Conservation (phyloP, 37 sponge, comb jelly and placozoan species). For the Beroe ovata region DNA sequence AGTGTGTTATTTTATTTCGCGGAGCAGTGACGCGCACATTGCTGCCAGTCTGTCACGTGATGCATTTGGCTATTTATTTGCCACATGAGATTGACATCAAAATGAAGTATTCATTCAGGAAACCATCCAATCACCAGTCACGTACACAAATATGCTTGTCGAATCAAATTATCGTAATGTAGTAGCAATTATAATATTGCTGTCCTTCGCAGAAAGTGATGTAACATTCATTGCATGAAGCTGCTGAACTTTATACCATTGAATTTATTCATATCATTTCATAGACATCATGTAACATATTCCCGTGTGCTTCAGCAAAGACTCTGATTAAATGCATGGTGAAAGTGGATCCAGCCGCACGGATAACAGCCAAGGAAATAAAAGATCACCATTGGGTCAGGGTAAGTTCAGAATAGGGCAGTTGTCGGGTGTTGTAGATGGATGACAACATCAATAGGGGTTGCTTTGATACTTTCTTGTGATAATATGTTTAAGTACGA, state of each 20-base stretch:
- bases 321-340: conserved; percentile 81
- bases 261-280: no score
- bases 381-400: conserved; percentile 86
- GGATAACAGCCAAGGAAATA: conserved; percentile 83
- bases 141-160: neutral
- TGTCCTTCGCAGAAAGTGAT: no score
- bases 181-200: no score
- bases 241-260: no score
- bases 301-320: conserved; percentile 72
- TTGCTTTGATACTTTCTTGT: no score
- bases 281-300: no score
- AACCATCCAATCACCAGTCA: neutral
- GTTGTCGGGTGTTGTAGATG: no score
- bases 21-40: neutral
- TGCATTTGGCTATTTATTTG: neutral
- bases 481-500: no score
- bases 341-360: conserved; percentile 75
- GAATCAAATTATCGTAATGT: neutral
- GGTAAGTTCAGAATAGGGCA: no score
- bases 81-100: neutral
- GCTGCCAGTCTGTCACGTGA: neutral
- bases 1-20: conserved; percentile 58
- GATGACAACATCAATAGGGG: no score
- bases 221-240: no score
- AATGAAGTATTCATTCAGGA: neutral